A percentile compares a stretch with the other conserved stretches of the same genome.
Conservation (phyloP, 2,888 invertebrate species). For the Stenodema calcarata region DNA sequence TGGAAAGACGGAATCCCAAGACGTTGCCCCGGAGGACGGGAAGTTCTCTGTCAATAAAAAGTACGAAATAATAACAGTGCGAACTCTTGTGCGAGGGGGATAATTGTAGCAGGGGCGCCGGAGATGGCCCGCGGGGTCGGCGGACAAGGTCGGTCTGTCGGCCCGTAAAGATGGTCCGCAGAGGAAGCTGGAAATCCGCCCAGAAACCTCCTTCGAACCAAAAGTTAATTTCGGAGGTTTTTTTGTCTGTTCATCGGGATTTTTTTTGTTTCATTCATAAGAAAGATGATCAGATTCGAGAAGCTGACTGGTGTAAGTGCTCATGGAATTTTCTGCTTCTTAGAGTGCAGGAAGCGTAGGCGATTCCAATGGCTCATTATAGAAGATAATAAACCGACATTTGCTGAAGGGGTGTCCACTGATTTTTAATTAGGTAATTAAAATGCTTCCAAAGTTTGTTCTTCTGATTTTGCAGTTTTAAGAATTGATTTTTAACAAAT, state of each 20-base stretch:
- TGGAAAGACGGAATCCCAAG: neutral
- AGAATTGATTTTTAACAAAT: too few species aligned
- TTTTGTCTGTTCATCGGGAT: neutral
- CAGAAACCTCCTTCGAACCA: neutral
- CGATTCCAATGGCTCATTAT: too few species aligned
- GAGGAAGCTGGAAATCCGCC: neutral
- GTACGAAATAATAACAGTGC: constrained; percentile 37
- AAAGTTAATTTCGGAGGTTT: neutral
- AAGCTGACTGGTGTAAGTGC: neutral
- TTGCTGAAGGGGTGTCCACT: neutral
- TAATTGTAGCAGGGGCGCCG: constrained; percentile 34
- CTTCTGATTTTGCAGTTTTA: too few species aligned
- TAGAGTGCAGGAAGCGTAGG: neutral
- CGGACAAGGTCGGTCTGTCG: neutral
- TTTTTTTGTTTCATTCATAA: neutral
- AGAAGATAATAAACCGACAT: too few species aligned
- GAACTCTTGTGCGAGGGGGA: constrained; percentile 11
- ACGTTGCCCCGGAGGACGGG: neutral
- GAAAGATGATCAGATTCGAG: neutral
- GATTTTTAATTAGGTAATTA: neutral
- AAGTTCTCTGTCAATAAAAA: constrained; percentile 12
- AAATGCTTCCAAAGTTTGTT: too few species aligned
- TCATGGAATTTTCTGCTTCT: neutral
- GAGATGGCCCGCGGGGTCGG: constrained; percentile 19
- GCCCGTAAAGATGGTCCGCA: neutral